Conservation (phyloP, 2,888 invertebrate genomes). For the Ectemnius continuus region DNA sequence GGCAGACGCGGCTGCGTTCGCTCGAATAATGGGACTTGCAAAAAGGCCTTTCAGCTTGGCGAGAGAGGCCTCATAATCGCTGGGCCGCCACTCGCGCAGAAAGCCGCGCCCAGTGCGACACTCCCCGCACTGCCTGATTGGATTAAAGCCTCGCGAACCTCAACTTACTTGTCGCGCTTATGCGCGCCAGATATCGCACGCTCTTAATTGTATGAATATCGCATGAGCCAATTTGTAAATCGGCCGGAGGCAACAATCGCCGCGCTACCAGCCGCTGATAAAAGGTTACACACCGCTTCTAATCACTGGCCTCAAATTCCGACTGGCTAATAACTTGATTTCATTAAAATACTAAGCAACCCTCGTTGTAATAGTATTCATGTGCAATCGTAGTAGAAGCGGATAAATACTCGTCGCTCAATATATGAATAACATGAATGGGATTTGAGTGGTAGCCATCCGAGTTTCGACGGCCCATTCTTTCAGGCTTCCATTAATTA, state of each 20-base stretch:
- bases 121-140: slow-evolving; percentile 63
- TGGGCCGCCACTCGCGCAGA: slow-evolving; percentile 52
- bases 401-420: too few species aligned
- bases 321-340: too few species aligned
- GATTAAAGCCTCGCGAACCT: slow-evolving; percentile 61
- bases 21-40: too few species aligned
- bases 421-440: too few species aligned
- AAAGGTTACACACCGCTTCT: neutral
- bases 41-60: too few species aligned
- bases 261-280: neutral
- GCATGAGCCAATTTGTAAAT: slow-evolving; percentile 61
- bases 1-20: too few species aligned
- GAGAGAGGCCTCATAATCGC: slow-evolving; percentile 23
- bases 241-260: slow-evolving; percentile 42
- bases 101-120: slow-evolving; percentile 62
- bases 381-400: too few species aligned
- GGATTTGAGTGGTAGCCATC: too few species aligned
- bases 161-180: slow-evolving; percentile 49
- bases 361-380: too few species aligned
- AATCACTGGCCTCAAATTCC: neutral
- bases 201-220: slow-evolving; percentile 66
- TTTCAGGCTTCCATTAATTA: too few species aligned
- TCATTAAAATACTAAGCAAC: too few species aligned
- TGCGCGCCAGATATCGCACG: slow-evolving; percentile 29
- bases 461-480: too few species aligned